Evolutionary conservation across 2,888 invertebrate genomes (phyloP).

Genomic region (Lasioglossum morio): DNA sequence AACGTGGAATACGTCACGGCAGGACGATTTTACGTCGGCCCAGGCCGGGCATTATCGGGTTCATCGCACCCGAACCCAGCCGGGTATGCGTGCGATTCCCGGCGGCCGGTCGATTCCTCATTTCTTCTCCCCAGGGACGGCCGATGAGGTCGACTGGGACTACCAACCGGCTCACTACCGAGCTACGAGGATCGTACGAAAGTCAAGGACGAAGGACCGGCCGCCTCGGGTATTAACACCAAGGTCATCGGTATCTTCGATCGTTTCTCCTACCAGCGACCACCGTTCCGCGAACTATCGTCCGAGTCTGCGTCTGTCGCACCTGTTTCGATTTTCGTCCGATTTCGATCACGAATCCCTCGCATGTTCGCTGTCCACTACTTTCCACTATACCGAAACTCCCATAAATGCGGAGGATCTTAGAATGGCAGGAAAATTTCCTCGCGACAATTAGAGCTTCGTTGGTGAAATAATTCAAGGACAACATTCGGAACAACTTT

Average conservation of each 20-base stretch:
- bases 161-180: slow-evolving; percentile 11
- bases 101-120: slow-evolving; percentile 53
- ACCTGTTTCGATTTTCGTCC: slow-evolving; percentile 3
- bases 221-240: slow-evolving; percentile 33
- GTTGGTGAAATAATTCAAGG: no score
- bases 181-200: slow-evolving; percentile 29
- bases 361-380: neutral
- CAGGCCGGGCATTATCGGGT: slow-evolving; percentile 50
- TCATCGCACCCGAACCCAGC: slow-evolving; percentile 58
- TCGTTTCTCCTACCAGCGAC: slow-evolving; percentile 25
- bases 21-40: slow-evolving; percentile 38
- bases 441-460: neutral
- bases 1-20: slow-evolving; percentile 45
- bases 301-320: neutral
- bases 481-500: no score
- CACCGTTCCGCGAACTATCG: neutral
- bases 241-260: slow-evolving; percentile 54
- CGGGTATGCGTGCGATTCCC: slow-evolving; percentile 50
- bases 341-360: neutral
- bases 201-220: slow-evolving; percentile 53
- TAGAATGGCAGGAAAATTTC: no score
- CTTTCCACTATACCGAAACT: neutral
- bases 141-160: slow-evolving; percentile 36
- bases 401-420: neutral
- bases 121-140: slow-evolving; percentile 54